Evolutionary conservation across 2,113 vertebrate species (phyloP).

Genomic region (Struthio camelus): DNA sequence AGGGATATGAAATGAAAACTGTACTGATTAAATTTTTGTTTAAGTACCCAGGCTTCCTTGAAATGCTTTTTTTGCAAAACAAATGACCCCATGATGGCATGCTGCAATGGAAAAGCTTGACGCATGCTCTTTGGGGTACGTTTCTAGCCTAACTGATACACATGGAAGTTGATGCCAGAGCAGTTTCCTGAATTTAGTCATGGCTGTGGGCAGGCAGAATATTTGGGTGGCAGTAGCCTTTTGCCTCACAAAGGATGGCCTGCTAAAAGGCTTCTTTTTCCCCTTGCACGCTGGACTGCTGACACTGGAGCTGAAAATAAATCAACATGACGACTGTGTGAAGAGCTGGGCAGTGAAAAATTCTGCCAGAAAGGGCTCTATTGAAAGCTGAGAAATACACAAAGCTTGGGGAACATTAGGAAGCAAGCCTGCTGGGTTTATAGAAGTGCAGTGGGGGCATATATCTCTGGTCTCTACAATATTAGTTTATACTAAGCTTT

Average conservation of each 20-base stretch:
- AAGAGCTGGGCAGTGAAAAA: conserved; percentile 37
- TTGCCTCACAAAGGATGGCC: neutral
- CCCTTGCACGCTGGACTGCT: neutral
- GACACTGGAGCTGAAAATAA: conserved; percentile 47
- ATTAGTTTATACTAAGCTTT: conserved; percentile 48
- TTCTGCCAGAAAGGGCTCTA: conserved; percentile 27
- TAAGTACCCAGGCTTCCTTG: neutral
- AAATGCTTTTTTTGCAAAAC: neutral
- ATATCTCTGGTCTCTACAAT: conserved; percentile 14
- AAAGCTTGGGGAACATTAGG: conserved; percentile 12
- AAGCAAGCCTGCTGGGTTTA: conserved; percentile 42
- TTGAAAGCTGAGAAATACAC: conserved; percentile 40
- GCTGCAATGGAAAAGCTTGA: neutral
- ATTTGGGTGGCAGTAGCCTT: conserved; percentile 13
- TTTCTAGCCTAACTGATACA: neutral
- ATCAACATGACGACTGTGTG: neutral
- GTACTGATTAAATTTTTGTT: neutral
- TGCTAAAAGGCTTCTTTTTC: conserved; percentile 39
- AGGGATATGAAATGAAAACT: neutral
- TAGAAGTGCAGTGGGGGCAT: neutral
- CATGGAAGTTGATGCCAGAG: neutral
- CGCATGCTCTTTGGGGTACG: neutral
- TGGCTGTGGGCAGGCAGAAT: neutral
- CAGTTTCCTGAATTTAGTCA: neutral
- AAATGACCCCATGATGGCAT: neutral